phyloP scores from a whole-genome alignment of 2,888 invertebrate genomes.

The Erebia palarica region DNA sequence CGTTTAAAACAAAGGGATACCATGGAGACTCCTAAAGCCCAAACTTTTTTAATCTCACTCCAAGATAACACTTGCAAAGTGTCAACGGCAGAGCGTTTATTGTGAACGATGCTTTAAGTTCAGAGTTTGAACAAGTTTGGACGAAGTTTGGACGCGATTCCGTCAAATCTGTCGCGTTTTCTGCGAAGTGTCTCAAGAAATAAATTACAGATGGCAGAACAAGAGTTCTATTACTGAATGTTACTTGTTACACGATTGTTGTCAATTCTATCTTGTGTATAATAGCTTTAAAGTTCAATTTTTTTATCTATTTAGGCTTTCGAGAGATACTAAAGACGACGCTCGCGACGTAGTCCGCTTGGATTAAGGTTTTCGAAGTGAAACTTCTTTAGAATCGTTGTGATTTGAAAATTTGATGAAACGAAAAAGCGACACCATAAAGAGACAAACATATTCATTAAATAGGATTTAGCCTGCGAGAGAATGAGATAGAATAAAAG shows the following conservation, averaged over 20 bases:
- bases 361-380: too few relatives aligned
- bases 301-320: not conserved
- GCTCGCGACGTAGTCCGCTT: too few relatives aligned
- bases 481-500: too few relatives aligned
- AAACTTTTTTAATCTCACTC: conserved; percentile 44
- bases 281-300: not conserved
- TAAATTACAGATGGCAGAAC: conserved; percentile 4
- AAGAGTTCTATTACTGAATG: not conserved
- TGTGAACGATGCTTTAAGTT: conserved; percentile 14
- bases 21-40: not conserved
- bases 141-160: conserved; percentile 11
- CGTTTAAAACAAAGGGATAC: not conserved
- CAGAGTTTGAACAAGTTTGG: conserved; percentile 8
- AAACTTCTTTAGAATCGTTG: too few relatives aligned
- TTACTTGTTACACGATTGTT: not conserved
- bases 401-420: too few relatives aligned
- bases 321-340: too few relatives aligned
- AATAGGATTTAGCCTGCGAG: too few relatives aligned
- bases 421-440: too few relatives aligned
- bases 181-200: conserved; percentile 5
- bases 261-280: not conserved
- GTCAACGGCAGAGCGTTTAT: conserved; percentile 20
- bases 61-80: conserved; percentile 35
- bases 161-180: conserved; percentile 16
- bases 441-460: too few relatives aligned